Percentiles rank a stretch among this genome's conserved stretches.
phyloP scores from a whole-genome alignment of 2,797 vertebrate genomes.

The Hydrocynus forskahlii region DNA sequence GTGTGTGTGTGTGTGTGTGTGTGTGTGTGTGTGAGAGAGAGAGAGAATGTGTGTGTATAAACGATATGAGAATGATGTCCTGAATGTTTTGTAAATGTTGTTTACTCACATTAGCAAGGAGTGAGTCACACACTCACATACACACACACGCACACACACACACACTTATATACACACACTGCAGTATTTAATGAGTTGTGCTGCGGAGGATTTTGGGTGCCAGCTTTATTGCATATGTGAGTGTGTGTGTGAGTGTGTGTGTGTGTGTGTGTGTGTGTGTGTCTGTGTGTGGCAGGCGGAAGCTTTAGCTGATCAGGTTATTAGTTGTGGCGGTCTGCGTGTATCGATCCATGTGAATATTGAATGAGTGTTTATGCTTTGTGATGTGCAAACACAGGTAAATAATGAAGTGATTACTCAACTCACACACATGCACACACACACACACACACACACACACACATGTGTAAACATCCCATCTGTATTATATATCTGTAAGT shows the following conservation, averaged over 20 bases:
- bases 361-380: neutral
- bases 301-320: neutral
- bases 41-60: conserved; percentile 46
- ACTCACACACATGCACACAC: no score
- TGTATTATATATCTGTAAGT: no score
- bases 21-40: neutral
- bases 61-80: neutral
- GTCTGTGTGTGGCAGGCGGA: neutral
- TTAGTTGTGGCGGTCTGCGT: neutral
- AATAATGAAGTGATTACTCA: conserved; percentile 25
- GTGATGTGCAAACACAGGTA: neutral
- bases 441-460: neutral
- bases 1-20: conserved; percentile 42
- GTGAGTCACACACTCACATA: neutral
- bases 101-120: neutral
- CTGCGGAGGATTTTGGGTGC: neutral
- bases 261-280: conserved; percentile 48
- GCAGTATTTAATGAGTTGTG: neutral
- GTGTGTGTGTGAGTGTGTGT: neutral
- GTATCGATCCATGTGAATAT: conserved; percentile 9
- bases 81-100: neutral
- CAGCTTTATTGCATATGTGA: no score
- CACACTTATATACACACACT: neutral
- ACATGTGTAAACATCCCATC: no score
- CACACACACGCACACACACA: neutral